phyloP scores from a whole-genome alignment of 1,140 invertebrate genomes.

The Bombus confusus region DNA sequence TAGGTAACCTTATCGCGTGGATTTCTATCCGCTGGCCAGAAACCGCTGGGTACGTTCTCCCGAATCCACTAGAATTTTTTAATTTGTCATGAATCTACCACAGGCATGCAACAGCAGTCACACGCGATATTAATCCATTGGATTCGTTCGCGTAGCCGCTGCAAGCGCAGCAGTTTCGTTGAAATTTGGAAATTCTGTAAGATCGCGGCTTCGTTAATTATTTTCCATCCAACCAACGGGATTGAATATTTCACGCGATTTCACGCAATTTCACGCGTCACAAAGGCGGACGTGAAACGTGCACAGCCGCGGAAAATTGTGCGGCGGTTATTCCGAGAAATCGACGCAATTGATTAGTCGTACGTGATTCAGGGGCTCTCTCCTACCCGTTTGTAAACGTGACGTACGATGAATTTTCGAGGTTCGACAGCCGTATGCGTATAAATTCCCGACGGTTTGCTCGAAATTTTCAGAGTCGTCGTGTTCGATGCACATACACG shows the following conservation, averaged over 20 bases:
- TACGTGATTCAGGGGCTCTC: slow-evolving; percentile 14
- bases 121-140: too few relatives aligned
- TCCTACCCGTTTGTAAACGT: slow-evolving; percentile 2
- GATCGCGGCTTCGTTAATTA: neutral
- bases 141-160: too few relatives aligned
- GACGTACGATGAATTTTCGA: slow-evolving; percentile 19
- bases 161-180: neutral
- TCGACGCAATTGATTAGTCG: slow-evolving; percentile 20
- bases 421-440: neutral
- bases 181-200: neutral
- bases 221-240: neutral
- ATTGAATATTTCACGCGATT: neutral
- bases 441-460: neutral
- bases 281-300: neutral
- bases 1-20: slow-evolving; percentile 11
- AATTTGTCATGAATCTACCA: neutral
- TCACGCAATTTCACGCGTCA: neutral
- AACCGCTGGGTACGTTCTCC: neutral
- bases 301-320: neutral
- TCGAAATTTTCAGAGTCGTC: slow-evolving; percentile 17
- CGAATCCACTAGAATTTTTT: neutral
- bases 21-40: slow-evolving; percentile 16
- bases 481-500: neutral
- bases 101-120: too few relatives aligned
- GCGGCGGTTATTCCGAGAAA: slow-evolving; percentile 16